Conservation (phyloP, 1,140 invertebrate species). For the Diabrotica undecimpunctata region DNA sequence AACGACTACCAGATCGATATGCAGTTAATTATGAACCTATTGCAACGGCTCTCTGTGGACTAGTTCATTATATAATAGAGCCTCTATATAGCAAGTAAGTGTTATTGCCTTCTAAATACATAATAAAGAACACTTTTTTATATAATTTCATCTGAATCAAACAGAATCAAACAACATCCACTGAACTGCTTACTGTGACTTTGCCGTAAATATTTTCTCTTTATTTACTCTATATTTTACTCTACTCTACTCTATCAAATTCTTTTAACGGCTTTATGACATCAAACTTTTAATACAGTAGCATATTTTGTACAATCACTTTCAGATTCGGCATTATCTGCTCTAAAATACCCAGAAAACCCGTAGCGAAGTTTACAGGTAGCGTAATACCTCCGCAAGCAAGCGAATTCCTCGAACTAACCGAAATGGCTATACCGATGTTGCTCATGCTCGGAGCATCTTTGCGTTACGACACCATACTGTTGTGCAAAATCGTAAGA, state of each 20-base stretch:
- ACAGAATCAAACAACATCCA: too few species aligned
- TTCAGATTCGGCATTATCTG: conserved; percentile 68
- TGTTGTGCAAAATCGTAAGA: conserved; percentile 72
- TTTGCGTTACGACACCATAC: conserved; percentile 79
- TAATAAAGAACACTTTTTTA: neutral
- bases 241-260: too few species aligned
- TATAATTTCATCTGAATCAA: conserved; percentile 1
- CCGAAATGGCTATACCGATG: conserved; percentile 81
- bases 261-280: too few species aligned
- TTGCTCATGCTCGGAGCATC: conserved; percentile 82
- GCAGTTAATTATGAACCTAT: conserved; percentile 76
- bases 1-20: conserved; percentile 77
- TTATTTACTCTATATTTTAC: too few species aligned
- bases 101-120: neutral
- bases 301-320: neutral
- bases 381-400: conserved; percentile 59
- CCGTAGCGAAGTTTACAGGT: conserved; percentile 56
- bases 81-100: conserved; percentile 79
- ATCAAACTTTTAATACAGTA: too few species aligned
- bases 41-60: conserved; percentile 70
- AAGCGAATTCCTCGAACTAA: conserved; percentile 67
- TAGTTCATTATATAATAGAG: conserved; percentile 84
- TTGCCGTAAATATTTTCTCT: too few species aligned
- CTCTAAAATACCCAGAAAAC: conserved; percentile 61
- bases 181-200: too few species aligned